These are phyloP conservation scores for Macropis europaea DNA, from an alignment of 2,888 invertebrate genomes.

Conservation along the genomic window DNA sequence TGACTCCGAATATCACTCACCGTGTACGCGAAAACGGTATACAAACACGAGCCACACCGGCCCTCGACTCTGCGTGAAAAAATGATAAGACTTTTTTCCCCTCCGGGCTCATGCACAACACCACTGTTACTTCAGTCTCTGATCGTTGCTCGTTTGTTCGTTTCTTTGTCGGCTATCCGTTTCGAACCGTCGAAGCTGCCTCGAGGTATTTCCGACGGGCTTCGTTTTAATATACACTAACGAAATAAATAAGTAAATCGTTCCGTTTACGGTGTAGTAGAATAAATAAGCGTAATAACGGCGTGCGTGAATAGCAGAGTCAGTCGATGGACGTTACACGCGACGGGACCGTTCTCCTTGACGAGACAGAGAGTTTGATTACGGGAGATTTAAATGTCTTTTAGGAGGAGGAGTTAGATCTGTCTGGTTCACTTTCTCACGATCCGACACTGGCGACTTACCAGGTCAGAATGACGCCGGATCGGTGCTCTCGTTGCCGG, in stretches of 20 bases:
- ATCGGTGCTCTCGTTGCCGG: no score
- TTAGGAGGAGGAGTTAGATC: constrained; percentile 34
- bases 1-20: constrained; percentile 51
- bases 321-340: no score
- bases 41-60: constrained; percentile 10
- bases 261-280: constrained; percentile 13
- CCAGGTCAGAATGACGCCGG: constrained; percentile 78
- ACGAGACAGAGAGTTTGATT: constrained; percentile 20
- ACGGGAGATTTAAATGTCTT: constrained; percentile 63
- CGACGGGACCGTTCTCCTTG: constrained; percentile 33
- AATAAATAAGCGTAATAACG: constrained; percentile 70
- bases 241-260: constrained; percentile 38
- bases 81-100: no score
- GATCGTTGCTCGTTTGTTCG: neutral
- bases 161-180: neutral
- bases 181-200: neutral
- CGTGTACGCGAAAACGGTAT: constrained; percentile 45
- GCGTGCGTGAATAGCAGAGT: no score
- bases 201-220: neutral
- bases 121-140: neutral
- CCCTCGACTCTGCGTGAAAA: constrained; percentile 5
- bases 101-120: no score
- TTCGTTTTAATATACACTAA: constrained; percentile 34
- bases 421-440: constrained; percentile 56
- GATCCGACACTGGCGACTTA: constrained; percentile 78